phyloP scores from a whole-genome alignment of 2,797 vertebrate species.

The Siniperca scherzeri region DNA sequence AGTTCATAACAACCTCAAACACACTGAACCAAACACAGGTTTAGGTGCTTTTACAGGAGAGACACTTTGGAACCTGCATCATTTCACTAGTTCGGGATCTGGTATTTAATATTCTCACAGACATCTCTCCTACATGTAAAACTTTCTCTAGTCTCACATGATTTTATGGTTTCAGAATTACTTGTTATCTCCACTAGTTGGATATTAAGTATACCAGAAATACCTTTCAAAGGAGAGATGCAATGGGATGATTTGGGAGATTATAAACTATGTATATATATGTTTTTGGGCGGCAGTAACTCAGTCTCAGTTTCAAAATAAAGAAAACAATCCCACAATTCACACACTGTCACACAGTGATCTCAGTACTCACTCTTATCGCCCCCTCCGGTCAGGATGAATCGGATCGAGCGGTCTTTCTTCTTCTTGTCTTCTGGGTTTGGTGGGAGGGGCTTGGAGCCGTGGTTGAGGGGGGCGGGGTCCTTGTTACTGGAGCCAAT shows the following conservation, averaged over 20 bases:
- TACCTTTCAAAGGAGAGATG: background rate
- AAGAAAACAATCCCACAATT: too few relatives aligned
- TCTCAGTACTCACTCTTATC: constrained; percentile 90
- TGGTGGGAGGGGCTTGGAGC: constrained; percentile 95
- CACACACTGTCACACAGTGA: too few relatives aligned
- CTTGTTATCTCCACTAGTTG: too few relatives aligned
- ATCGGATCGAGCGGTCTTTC: constrained; percentile 93
- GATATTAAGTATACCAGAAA: background rate
- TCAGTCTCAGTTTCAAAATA: too few relatives aligned
- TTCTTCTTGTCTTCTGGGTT: constrained; percentile 98
- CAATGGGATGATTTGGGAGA: too few relatives aligned
- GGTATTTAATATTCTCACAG: background rate
- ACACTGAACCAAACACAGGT: background rate
- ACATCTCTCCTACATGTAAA: background rate
- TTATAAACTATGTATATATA: too few relatives aligned
- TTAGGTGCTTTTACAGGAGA: background rate
- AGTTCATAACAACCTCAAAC: too few relatives aligned
- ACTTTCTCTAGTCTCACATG: too few relatives aligned
- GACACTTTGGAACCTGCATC: background rate
- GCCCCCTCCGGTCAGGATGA: constrained; percentile 92
- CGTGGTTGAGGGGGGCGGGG: constrained; percentile 89
- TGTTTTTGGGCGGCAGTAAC: too few relatives aligned
- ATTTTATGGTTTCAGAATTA: too few relatives aligned
- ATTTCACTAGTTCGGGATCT: background rate
- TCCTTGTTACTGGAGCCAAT: constrained; percentile 93